phyloP scores from a whole-genome alignment of 2,113 vertebrate species.

The Urocolius indicus region DNA sequence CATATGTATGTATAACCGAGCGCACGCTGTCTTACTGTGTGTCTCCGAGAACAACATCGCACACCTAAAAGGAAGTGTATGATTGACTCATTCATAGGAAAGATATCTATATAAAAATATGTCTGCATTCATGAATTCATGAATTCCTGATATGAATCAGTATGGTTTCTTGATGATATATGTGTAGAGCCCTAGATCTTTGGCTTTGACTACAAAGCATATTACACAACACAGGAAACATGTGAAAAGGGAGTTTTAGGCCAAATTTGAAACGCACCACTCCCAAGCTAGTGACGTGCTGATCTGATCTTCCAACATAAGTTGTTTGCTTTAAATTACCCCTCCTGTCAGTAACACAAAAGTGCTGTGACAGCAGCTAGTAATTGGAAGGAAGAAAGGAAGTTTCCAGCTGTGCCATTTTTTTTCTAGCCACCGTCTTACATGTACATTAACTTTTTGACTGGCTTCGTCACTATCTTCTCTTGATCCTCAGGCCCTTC shows the following conservation, averaged over 20 bases:
- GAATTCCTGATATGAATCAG: conserved; percentile 18
- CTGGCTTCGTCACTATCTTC: neutral
- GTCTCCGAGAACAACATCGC: neutral
- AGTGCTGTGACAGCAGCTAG: conserved; percentile 38
- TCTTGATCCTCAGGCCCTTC: neutral
- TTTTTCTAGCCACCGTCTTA: neutral
- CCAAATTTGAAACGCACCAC: conserved; percentile 37
- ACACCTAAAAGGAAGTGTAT: neutral
- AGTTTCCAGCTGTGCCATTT: neutral
- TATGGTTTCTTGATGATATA: conserved; percentile 6
- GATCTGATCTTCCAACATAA: conserved; percentile 52
- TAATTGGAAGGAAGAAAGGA: neutral
- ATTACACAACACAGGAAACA: conserved; percentile 52
- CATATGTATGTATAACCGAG: neutral
- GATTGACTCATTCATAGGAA: conserved; percentile 22
- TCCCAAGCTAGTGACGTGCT: conserved; percentile 46
- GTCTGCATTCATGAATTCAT: conserved; percentile 34
- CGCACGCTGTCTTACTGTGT: neutral
- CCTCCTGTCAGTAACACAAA: conserved; percentile 17
- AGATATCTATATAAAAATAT: neutral
- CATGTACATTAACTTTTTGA: neutral
- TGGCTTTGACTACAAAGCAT: conserved; percentile 43
- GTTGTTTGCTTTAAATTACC: conserved; percentile 48
- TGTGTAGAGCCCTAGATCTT: conserved; percentile 16
- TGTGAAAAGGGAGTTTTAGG: conserved; percentile 50